A percentile compares a stretch with the other conserved stretches of the same genome.
Evolutionary conservation across 2,888 invertebrate species (phyloP).

Genomic region (Cetonia aurata): DNA sequence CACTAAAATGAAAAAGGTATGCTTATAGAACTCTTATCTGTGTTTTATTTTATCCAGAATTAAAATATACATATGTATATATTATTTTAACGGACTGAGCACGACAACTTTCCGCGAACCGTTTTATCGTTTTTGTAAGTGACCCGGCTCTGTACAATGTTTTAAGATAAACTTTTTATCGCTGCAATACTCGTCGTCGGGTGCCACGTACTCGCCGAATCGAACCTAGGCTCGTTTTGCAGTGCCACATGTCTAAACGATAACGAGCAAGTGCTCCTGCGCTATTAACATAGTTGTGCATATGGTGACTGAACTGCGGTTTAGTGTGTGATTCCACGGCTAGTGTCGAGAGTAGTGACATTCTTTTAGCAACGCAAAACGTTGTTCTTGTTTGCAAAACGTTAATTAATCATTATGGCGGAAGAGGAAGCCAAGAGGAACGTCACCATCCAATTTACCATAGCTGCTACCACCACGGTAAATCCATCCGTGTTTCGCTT

Average conservation of each 20-base stretch:
- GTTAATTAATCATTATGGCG: slow-evolving; percentile 22
- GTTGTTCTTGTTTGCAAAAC: neutral
- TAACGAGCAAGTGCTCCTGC: slow-evolving; percentile 25
- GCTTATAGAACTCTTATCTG: no score
- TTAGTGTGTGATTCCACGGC: slow-evolving; percentile 20
- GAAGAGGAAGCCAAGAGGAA: slow-evolving; percentile 25
- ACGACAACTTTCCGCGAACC: neutral
- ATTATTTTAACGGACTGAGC: no score
- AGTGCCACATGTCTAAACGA: slow-evolving; percentile 36
- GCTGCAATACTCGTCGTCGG: slow-evolving; percentile 19
- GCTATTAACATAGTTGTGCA: slow-evolving; percentile 28
- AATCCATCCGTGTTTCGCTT: neutral
- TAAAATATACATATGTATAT: no score
- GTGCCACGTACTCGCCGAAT: slow-evolving; percentile 23
- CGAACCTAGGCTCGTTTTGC: slow-evolving; percentile 13
- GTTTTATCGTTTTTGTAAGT: slow-evolving; percentile 23
- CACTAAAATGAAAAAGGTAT: no score
- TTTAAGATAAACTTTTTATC: slow-evolving; percentile 37
- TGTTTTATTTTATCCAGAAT: no score
- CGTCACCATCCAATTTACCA: slow-evolving; percentile 14
- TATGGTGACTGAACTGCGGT: slow-evolving; percentile 25
- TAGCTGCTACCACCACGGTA: slow-evolving; percentile 19
- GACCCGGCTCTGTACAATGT: slow-evolving; percentile 25
- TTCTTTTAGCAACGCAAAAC: slow-evolving; percentile 6
- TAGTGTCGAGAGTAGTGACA: slow-evolving; percentile 16